Evolutionary conservation across 1,140 invertebrate species (phyloP).

Genomic region (Drosophila ohnishii): DNA sequence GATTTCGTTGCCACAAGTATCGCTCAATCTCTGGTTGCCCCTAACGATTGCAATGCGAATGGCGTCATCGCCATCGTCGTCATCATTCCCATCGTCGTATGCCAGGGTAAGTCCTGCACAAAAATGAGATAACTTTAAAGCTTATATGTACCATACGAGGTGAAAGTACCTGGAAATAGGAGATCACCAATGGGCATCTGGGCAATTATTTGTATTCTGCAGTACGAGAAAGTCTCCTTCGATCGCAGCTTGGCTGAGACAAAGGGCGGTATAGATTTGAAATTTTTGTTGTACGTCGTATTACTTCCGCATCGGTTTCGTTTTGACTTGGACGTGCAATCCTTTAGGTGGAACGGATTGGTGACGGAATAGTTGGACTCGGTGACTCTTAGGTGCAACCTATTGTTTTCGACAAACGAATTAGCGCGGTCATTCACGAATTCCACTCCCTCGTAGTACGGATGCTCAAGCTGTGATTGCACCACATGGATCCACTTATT

Average conservation of each 20-base stretch:
- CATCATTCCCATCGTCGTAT: background rate
- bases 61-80: background rate
- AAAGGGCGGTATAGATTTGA: background rate
- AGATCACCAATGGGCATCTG: background rate
- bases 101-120: background rate
- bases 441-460: slow-evolving; percentile 1
- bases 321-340: background rate
- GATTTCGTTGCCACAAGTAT: background rate
- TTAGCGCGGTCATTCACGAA: background rate
- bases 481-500: background rate
- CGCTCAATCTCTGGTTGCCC: background rate
- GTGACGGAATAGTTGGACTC: background rate
- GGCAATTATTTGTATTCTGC: background rate
- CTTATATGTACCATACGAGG: no score
- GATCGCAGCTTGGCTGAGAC: background rate
- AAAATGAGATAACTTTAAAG: background rate
- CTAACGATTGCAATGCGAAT: background rate
- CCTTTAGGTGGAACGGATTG: background rate
- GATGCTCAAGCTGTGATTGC: background rate
- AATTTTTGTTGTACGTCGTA: no score
- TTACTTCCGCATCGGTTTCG: background rate
- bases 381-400: background rate
- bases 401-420: background rate
- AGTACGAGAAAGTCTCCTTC: background rate
- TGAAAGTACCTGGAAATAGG: background rate